Percentiles rank a stretch among this genome's conserved stretches.
These are phyloP conservation scores for Diplazon laetatorius DNA, from an alignment of 2,888 invertebrate genomes.

Conservation along the genomic window DNA sequence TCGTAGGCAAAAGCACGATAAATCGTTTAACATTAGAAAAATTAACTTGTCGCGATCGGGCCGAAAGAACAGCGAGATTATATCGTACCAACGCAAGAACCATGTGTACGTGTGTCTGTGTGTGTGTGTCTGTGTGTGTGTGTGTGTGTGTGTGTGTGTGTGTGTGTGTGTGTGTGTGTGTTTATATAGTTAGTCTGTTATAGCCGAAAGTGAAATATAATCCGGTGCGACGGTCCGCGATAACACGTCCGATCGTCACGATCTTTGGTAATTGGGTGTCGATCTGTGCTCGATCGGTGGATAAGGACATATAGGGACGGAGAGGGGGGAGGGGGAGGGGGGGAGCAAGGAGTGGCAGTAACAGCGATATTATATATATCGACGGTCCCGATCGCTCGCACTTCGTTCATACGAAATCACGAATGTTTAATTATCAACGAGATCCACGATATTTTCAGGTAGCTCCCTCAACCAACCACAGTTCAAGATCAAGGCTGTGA, in stretches of 20 bases:
- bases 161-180: background rate
- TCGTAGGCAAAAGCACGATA: too few species aligned
- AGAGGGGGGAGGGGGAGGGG: background rate
- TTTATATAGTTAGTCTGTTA: slow-evolving; percentile 14
- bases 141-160: slow-evolving; percentile 10
- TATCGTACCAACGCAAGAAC: slow-evolving; percentile 50
- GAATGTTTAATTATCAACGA: slow-evolving; percentile 74
- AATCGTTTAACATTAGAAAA: slow-evolving; percentile 15
- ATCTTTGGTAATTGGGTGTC: slow-evolving; percentile 73
- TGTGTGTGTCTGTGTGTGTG: background rate
- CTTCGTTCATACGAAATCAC: slow-evolving; percentile 43
- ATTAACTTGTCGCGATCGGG: slow-evolving; percentile 35
- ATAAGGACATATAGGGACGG: background rate
- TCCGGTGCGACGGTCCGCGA: slow-evolving; percentile 51
- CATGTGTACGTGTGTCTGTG: too few species aligned
- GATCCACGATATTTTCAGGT: slow-evolving; percentile 42
- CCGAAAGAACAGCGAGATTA: slow-evolving; percentile 41
- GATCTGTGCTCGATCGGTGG: slow-evolving; percentile 68
- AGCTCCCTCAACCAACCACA: too few species aligned
- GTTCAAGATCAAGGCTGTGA: slow-evolving; percentile 6
- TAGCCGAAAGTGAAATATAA: slow-evolving; percentile 52
- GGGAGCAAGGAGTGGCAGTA: background rate
- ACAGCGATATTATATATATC: background rate
- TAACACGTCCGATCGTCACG: slow-evolving; percentile 60
- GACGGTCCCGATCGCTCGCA: background rate